Conservation (phyloP, 1,140 invertebrate species). For the Drosophila orosa region DNA sequence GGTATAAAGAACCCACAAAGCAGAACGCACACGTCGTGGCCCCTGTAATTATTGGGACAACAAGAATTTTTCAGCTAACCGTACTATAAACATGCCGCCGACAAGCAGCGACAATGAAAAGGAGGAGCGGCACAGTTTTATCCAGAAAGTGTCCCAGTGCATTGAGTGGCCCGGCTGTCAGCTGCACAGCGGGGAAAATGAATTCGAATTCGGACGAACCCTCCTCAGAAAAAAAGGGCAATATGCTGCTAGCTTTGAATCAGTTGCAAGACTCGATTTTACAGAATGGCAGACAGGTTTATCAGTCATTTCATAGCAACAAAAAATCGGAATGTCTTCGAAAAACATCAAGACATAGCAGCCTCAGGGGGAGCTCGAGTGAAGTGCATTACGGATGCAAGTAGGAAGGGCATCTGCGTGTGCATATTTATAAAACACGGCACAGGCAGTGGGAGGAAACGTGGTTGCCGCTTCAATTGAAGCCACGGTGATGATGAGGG, state of each 20-base stretch:
- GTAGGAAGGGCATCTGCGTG: constrained; percentile 22
- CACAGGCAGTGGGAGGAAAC: constrained; percentile 25
- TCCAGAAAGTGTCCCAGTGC: constrained; percentile 8
- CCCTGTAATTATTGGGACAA: constrained; percentile 21
- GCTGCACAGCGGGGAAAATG: constrained; percentile 21
- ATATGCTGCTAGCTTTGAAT: constrained; percentile 9
- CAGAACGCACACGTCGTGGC: constrained; percentile 16
- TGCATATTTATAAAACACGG: constrained; percentile 40
- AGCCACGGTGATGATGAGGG: not conserved
- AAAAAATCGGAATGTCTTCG: not conserved
- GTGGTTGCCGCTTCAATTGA: constrained; percentile 20
- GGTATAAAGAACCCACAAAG: not conserved
- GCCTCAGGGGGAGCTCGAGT: constrained; percentile 3
- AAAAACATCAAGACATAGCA: not conserved
- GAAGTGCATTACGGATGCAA: constrained; percentile 31
- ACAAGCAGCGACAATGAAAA: constrained; percentile 18
- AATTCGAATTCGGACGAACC: constrained; percentile 20
- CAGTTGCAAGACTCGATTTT: not conserved
- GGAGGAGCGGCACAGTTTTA: constrained; percentile 18
- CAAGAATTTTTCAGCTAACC: constrained; percentile 28
- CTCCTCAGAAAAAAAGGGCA: constrained; percentile 6
- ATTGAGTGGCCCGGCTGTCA: constrained; percentile 18
- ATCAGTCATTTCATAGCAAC: not conserved
- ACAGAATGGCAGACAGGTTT: constrained; percentile 9
- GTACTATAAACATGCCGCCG: constrained; percentile 28